Evolutionary conservation across 2,797 vertebrate species (phyloP), one percentile per base, ranked within the genome.

Genomic region (Acanthurus tractus): DNA sequence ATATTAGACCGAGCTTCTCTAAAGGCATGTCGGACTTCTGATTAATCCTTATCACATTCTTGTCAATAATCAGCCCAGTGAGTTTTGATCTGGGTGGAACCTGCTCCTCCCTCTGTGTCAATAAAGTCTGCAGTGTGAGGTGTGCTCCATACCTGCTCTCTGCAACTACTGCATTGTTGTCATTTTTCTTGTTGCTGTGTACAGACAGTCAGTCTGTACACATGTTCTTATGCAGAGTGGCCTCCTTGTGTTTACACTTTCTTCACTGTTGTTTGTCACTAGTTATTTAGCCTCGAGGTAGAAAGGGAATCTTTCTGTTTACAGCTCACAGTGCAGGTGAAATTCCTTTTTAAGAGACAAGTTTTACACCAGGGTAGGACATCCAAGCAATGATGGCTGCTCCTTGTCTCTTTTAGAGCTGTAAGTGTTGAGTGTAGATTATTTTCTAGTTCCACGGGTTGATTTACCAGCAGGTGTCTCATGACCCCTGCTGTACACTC

Each of bases 71-170:
- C 15, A 22, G 40, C 38, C 38, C 18, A 7, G 25, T 68, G 81
- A 17, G 71, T 74, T 81, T 70, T 54, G 46, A 64, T 64, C 54
- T 38, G 2, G 17, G 59, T 59, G 52, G 23, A 34, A 61, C n/a
- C 45, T 34, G 62, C 11, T 62, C 67, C 66, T 57, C 71, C 78
- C 44, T 50, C 25, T 65, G 25, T 38, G 77, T 82, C 74, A 82
- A 54, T 50, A 72, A 7, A 69, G 14, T 12, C 42, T 46, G n/a
- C 52, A 23, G 7, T 52, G 46, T 62, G 48, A 74, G 52, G 78
- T 50, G 69, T 77, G 67, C 67, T 22, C 61, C 62, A 63, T 55
- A 67, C 64, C 73, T 55, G 64, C 8, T 25, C 34, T 86, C 46
- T 45, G 23, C 46, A 48, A 25, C 67, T 58, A 59, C 75, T 67